phyloP scores from a whole-genome alignment of 1,140 invertebrate genomes.

The Drosophila athabasca region DNA sequence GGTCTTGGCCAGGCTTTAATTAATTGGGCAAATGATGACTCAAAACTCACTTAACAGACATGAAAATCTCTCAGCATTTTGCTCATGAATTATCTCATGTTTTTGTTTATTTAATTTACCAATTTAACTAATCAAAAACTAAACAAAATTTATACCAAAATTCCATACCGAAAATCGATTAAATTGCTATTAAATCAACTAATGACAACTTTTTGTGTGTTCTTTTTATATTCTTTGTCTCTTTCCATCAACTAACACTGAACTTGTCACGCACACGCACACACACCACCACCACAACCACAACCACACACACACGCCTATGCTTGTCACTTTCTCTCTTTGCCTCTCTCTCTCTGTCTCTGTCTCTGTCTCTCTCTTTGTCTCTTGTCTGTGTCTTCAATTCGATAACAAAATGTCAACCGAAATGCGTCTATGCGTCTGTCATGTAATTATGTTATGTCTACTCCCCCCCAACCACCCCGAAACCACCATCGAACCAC shows the following conservation, averaged over 20 bases:
- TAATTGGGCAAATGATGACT: no score
- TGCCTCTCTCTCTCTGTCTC: constrained; percentile 15
- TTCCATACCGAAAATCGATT: constrained; percentile 50
- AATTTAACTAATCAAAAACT: constrained; percentile 26
- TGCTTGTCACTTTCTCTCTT: constrained; percentile 42
- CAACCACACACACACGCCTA: constrained; percentile 18
- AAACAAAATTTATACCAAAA: constrained; percentile 24
- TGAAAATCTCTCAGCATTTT: no score
- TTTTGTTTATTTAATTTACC: background rate
- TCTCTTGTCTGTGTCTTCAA: constrained; percentile 7
- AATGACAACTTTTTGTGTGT: constrained; percentile 73
- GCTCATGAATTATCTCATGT: no score
- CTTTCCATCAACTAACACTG: constrained; percentile 68
- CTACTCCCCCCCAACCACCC: background rate
- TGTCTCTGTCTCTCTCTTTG: constrained; percentile 3
- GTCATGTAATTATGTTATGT: constrained; percentile 60
- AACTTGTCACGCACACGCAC: constrained; percentile 16
- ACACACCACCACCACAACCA: constrained; percentile 19
- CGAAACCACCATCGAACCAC: constrained; percentile 20
- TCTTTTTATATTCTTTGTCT: constrained; percentile 79
- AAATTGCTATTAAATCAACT: constrained; percentile 64
- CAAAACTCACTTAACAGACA: no score
- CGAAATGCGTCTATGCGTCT: constrained; percentile 50
- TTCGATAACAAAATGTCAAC: constrained; percentile 37
- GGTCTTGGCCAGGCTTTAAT: no score